Conservation (phyloP, 2,113 vertebrate genomes). For the Amphiprion percula region DNA sequence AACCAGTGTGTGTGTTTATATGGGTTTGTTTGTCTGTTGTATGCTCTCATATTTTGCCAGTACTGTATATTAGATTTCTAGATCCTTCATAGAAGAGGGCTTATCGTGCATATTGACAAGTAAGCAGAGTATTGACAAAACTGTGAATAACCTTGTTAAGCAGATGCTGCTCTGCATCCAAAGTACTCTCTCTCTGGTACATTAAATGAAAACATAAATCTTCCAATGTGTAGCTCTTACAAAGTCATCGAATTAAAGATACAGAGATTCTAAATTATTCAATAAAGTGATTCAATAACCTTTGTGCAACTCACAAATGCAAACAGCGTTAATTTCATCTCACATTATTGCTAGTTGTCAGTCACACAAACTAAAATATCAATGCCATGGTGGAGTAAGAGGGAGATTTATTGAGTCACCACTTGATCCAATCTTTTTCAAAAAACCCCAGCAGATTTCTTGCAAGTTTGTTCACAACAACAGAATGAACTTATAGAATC, state of each 20-base stretch:
- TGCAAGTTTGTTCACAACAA: background rate
- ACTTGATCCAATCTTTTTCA: background rate
- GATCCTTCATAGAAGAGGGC: constrained; percentile 47
- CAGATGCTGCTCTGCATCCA: constrained; percentile 21
- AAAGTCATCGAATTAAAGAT: background rate
- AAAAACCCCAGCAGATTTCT: background rate
- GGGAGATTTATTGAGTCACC: too few relatives aligned
- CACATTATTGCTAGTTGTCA: background rate
- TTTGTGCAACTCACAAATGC: background rate
- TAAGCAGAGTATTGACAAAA: constrained; percentile 63
- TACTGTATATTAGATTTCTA: constrained; percentile 55
- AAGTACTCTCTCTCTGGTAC: constrained; percentile 26
- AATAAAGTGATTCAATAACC: background rate
- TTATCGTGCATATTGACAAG: constrained; percentile 64
- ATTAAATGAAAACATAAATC: constrained; percentile 37
- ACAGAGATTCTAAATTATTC: background rate
- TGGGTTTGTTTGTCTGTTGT: constrained; percentile 37
- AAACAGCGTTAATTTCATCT: background rate
- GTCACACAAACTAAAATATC: too few relatives aligned
- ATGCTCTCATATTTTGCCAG: constrained; percentile 48
- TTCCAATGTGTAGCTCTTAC: background rate
- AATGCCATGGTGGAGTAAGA: too few relatives aligned
- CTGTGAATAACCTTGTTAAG: constrained; percentile 63
- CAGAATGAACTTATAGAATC: background rate
- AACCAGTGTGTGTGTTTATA: constrained; percentile 32